Base-by-base conservation (phyloP, 1,140 invertebrate genomes). In the Hypothenemus hampei region DNA sequence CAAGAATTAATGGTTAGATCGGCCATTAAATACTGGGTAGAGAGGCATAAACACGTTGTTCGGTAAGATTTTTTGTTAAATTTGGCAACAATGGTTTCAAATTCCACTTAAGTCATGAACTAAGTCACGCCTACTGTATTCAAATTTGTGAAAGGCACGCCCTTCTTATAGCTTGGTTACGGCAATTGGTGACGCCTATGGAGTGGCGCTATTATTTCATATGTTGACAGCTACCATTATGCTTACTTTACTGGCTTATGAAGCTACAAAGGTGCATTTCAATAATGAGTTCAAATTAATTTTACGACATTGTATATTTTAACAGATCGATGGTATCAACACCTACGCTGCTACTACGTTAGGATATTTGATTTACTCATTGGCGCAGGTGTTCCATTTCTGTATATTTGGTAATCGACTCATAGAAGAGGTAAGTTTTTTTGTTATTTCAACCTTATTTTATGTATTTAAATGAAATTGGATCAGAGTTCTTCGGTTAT, bases 1-100 rank as follows among this genome's bases (percentile, higher is more conserved):
- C 86, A 89, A 69, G 86, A 90, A 67, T 78, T 88, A 71, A 74
- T 89, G 64, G 87, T 89, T 1, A 75, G 87, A 60, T 89, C 86
- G 22, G 86, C 87, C 33, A 91, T 90, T 51, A 89, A 89, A 62
- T 90, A 91, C 64, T 91, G 88, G 88, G 88, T 91, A 2, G 88
- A 91, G 65, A 72, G 87, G 35, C 88, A 91, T 68, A 91, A 90
- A 67, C 87, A 90, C 65, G 83, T 90, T 43, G 87, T 90, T 22
- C 83, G 84, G 86, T 87, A 65, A 36, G n/a, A n/a, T n/a, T n/a
- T n/a, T n/a, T n/a, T n/a, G n/a, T n/a, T n/a, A n/a, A n/a, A n/a
- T n/a, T n/a, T n/a, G n/a, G n/a, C n/a, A n/a, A n/a, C n/a, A n/a
- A n/a, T n/a, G n/a, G n/a, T n/a, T n/a, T n/a, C n/a, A n/a, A n/a